Conservation (phyloP, 2,113 vertebrate species). For the Chaenogobius annularis region DNA sequence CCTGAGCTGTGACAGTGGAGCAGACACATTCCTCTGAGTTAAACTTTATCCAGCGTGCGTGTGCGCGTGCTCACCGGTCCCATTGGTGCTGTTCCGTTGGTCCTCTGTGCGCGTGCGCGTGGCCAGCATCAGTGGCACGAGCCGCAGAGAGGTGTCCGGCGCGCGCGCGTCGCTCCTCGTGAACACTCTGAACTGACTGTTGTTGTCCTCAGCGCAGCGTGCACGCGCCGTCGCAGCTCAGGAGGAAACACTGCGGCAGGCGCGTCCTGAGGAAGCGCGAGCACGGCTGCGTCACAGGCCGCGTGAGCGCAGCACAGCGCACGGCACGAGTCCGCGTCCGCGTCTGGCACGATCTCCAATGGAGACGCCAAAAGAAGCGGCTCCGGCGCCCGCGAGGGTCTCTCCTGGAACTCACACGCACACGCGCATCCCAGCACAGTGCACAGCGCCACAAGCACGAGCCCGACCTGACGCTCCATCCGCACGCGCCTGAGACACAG, state of each 20-base stretch:
- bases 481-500: not conserved
- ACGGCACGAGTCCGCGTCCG: slow-evolving; percentile 31
- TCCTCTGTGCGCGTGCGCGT: not conserved
- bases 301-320: slow-evolving; percentile 40
- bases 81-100: too few relatives aligned
- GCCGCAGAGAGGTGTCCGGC: not conserved
- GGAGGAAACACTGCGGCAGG: slow-evolving; percentile 40
- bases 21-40: not conserved
- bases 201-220: not conserved
- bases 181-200: slow-evolving; percentile 27
- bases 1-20: not conserved
- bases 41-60: not conserved
- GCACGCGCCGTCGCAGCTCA: slow-evolving; percentile 53
- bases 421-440: not conserved
- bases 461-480: not conserved
- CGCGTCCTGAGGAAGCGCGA: slow-evolving; percentile 37
- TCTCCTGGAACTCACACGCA: not conserved
- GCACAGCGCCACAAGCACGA: not conserved
- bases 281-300: slow-evolving; percentile 56
- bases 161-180: fast-evolving
- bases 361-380: not conserved
- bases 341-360: not conserved
- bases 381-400: not conserved
- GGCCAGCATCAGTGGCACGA: slow-evolving; percentile 7
- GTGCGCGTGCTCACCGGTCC: slow-evolving; percentile 3